Evolutionary conservation across 1,140 invertebrate genomes (phyloP), one percentile per base, ranked within the genome.

Genomic region (Littorina saxatilis): DNA sequence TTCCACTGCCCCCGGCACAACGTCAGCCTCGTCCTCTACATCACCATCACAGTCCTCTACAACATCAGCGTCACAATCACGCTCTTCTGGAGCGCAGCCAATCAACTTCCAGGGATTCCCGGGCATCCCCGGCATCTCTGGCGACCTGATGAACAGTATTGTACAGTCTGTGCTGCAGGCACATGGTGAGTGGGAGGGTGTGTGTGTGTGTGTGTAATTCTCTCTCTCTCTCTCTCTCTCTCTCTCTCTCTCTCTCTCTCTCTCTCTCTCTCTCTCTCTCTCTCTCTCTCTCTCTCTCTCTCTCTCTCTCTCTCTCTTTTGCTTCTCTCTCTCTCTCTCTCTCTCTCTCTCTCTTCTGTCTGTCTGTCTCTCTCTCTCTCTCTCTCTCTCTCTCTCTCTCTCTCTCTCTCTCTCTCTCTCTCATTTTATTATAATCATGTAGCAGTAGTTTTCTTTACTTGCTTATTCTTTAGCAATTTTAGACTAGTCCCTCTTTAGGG

Each of bases 131-230:
- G 74, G 80, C 2, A 58, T 85, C 35, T 66, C 93, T 0, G 92
- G 92, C 27, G 93, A 94, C 84, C 92, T 95, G 72, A 90, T 95
- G 61, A 94, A 94, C 79, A 94, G 94, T 61, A 91, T 96, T 2
- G 94, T 95, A 84, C 94, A 95, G 77, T 94, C 94, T n/a, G 93
- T 94, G 40, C 91, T 88, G 15, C 84, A 88, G 47, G 82, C 86
- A 20, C 84, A 76, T 73, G 75, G 78, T 83, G 66, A 72, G 83
- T 17, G 5, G 35, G 35, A 39, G 35, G 27, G 5, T 72, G 11
- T 20, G 35, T 4, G 35, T 3, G 27, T 68, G 27, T 50, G 47
- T 50, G 47, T 50, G 9, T 50, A 50, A 50, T 50, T 50, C 47
- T 50, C 47, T 50, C 47, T 50, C 47, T 50, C 47, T 50, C 47